Base-by-base conservation (phyloP, 2,888 invertebrate genomes). In the Protophormia terraenovae region DNA sequence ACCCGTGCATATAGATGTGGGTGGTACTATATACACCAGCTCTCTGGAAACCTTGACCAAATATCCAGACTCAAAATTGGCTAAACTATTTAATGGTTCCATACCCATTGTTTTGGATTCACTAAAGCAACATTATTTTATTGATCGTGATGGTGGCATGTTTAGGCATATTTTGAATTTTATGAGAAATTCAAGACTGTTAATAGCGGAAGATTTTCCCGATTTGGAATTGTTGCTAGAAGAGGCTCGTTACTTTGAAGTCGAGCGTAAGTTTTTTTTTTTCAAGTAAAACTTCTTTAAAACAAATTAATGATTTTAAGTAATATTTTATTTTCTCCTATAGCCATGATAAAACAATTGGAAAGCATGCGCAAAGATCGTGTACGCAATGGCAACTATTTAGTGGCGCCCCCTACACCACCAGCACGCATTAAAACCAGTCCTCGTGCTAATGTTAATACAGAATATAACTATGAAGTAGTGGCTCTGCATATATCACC, bases 101-200 rank as follows among this genome's bases (percentile, higher is more conserved):
- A 97, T 98, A 89, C 98, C 99, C 3, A 98, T 99, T 88, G 98
- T 99, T 16, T 93, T 99, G 92, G 99, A 99, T 92, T 97, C 97
- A 4, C 93, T 99, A 88, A 99, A 99, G 93, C 99, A 99, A 91
- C 98, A 99, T 92, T 99, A 99, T 93, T 99, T 99, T 94, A 98
- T 99, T 89, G 99, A 99, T 94, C 95, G 99, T 66, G 99, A 99
- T 92, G 99, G 99, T 3, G 97, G 97, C 88, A 97, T 98, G 96
- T 99, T 99, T 94, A 95, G 99, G 24, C 98, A 99, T 93, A 97
- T 99, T 90, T 94, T 99, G 86, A 99, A 99, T 94, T 99, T 97
- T 93, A 95, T 99, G 95, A 95, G 99, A 89, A 97, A 98, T 92
- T 97, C 97, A 83, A 95, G 96, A 89, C 95, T 98, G 73, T 94